Evolutionary conservation across 2,797 vertebrate genomes (phyloP).

Genomic region (Dromococcyx pavoninus): DNA sequence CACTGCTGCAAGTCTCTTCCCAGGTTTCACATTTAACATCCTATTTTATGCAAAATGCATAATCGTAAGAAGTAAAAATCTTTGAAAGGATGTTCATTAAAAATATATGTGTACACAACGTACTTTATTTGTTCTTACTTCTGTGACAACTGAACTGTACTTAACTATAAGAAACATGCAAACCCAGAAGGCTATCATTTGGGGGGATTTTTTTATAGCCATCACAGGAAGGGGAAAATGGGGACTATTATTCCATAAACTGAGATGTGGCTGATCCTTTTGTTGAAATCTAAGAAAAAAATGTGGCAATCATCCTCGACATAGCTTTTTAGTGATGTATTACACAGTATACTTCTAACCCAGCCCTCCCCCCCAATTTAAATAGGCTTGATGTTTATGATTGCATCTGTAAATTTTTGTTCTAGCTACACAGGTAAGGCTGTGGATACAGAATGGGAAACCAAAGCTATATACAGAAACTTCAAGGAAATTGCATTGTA

Average conservation of each 20-base stretch:
- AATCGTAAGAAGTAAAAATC: background rate
- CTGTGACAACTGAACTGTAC: background rate
- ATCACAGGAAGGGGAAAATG: background rate
- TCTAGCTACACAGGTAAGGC: background rate
- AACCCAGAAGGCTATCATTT: background rate
- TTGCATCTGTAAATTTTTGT: background rate
- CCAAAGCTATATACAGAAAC: background rate
- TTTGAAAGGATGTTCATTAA: background rate
- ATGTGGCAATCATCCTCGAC: background rate
- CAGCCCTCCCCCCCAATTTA: background rate
- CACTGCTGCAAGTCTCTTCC: background rate
- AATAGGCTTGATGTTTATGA: background rate
- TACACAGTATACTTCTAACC: background rate
- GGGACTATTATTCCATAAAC: background rate
- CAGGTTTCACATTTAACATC: background rate
- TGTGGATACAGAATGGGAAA: background rate
- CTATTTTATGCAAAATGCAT: background rate
- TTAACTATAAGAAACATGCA: background rate
- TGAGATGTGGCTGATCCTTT: background rate
- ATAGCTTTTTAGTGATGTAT: background rate
- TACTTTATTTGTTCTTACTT: background rate
- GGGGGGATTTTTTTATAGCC: background rate
- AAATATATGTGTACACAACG: fast-evolving
- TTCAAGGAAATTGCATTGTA: background rate
- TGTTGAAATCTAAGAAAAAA: background rate